Base-by-base conservation (phyloP, 2,888 invertebrate species). In the Artemia sp. region DNA sequence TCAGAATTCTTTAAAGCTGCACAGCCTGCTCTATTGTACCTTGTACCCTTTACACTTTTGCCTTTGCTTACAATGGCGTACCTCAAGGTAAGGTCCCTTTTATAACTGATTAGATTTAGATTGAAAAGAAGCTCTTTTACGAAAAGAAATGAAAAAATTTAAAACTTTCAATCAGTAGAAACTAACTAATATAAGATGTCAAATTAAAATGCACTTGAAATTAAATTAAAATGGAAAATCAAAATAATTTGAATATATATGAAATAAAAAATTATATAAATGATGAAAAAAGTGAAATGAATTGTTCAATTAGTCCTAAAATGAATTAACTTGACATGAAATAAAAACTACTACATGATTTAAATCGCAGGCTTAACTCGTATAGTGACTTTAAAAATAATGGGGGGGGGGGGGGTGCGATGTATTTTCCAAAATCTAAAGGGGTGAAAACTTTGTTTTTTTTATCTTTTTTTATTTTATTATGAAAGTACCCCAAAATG, bases 1-100 rank as follows among this genome's bases (percentile, higher is more conserved):
- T 93, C 94, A 68, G 96, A 96, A 83, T 88, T 96, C 78, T 96
- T 96, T 83, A 93, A 93, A 83, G 95, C 95, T 75, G 95, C 96
- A 73, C 96, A 96, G 81, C 96, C 96, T 73, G 96, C 96, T 74
- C 85, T 96, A 76, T 85, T 96, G 72, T 96, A 96, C 83, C 85
- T 96, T 77, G 96, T 96, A 78, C 96, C 96, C 77, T 96, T 96
- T 81, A 96, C 95, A 77, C 84, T 96, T 78, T 84, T 96, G 80
- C 96, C 96, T 74, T 84, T 96, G 74, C 85, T 96, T 76, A 91
- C 94, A 74, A 96, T 96, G 95, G 96, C 96, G 74, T 96, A 96
- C 81, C 84, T 96, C 75, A 95, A 94, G 86, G 94, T 93, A 80
- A 76, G 76, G 51, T 12, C 10, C 11, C 4, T 38, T 38, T 38